Evolutionary conservation across 2,888 invertebrate species (phyloP).

Genomic region (Thereva unica): DNA sequence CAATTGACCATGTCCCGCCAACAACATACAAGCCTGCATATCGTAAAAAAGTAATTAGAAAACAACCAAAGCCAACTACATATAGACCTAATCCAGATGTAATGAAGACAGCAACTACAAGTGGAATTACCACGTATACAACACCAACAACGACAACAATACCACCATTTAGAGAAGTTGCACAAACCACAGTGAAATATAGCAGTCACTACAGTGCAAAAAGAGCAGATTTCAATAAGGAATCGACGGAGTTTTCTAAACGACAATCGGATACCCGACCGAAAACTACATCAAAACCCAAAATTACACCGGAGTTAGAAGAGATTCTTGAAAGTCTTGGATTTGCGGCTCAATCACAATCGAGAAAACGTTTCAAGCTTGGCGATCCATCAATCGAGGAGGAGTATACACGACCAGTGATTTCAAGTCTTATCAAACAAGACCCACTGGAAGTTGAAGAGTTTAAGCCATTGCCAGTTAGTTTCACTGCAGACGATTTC

Average conservation of each 20-base stretch:
- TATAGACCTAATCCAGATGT: constrained; percentile 43
- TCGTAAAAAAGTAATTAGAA: constrained; percentile 45
- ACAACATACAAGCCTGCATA: constrained; percentile 60
- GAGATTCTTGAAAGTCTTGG: constrained; percentile 59
- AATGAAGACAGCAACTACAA: constrained; percentile 22
- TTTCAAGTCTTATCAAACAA: constrained; percentile 46
- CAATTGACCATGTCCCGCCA: constrained; percentile 52
- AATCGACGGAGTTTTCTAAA: not conserved
- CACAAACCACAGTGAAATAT: constrained; percentile 46
- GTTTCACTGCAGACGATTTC: constrained; percentile 49
- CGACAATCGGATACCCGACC: not conserved
- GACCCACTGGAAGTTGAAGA: constrained; percentile 34
- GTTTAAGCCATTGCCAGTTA: constrained; percentile 37
- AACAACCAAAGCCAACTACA: constrained; percentile 42
- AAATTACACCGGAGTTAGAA: constrained; percentile 51
- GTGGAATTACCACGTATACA: not conserved
- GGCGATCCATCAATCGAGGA: constrained; percentile 52
- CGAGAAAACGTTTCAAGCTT: constrained; percentile 48
- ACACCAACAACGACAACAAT: not conserved
- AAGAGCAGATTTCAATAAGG: constrained; percentile 48
- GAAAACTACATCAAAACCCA: constrained; percentile 37
- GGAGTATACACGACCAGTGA: constrained; percentile 51
- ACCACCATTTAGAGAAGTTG: constrained; percentile 2
- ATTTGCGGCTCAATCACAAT: constrained; percentile 46
- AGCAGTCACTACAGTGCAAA: constrained; percentile 60